These are phyloP conservation scores for Pollenia amentaria DNA, from an alignment of 2,888 invertebrate species.

Conservation along the genomic window DNA sequence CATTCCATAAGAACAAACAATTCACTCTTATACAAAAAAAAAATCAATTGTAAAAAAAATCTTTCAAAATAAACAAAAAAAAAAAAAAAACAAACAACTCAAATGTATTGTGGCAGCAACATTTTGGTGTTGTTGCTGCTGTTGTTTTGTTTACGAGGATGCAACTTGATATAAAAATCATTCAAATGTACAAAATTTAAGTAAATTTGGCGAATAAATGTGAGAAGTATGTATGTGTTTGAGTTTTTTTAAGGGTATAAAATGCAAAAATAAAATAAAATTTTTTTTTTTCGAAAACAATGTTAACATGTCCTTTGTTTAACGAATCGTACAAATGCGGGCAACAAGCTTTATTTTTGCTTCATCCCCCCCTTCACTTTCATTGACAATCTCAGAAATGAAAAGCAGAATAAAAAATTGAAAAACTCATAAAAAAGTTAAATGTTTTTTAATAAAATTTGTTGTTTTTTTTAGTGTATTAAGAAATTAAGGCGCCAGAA, in stretches of 20 bases:
- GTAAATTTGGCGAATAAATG: conserved; percentile 73
- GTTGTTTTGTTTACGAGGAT: conserved; percentile 39
- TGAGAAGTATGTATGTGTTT: conserved; percentile 16
- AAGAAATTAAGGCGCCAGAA: conserved; percentile 72
- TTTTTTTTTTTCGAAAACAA: conserved; percentile 61
- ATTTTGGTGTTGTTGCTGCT: neutral
- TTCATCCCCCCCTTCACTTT: neutral
- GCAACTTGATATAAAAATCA: conserved; percentile 74
- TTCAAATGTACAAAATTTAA: conserved; percentile 69
- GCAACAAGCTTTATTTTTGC: conserved; percentile 76
- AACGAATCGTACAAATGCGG: conserved; percentile 85
- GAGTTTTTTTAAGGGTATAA: conserved; percentile 42
- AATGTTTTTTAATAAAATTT: conserved; percentile 73
- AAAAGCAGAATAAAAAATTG: conserved; percentile 46
- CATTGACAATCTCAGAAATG: neutral
- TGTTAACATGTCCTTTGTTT: conserved; percentile 84
- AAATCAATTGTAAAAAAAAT: conserved; percentile 17
- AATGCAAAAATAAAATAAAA: conserved; percentile 23
- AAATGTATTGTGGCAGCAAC: conserved; percentile 33
- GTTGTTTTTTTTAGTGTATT: conserved; percentile 56
- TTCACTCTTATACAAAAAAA: conserved; percentile 60
- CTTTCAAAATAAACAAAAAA: conserved; percentile 71
- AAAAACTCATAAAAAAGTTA: conserved; percentile 73
- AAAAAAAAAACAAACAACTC: conserved; percentile 67
- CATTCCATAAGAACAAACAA: conserved; percentile 69